phyloP scores from a whole-genome alignment of 1,140 invertebrate species.

The Drosophila lowei region DNA sequence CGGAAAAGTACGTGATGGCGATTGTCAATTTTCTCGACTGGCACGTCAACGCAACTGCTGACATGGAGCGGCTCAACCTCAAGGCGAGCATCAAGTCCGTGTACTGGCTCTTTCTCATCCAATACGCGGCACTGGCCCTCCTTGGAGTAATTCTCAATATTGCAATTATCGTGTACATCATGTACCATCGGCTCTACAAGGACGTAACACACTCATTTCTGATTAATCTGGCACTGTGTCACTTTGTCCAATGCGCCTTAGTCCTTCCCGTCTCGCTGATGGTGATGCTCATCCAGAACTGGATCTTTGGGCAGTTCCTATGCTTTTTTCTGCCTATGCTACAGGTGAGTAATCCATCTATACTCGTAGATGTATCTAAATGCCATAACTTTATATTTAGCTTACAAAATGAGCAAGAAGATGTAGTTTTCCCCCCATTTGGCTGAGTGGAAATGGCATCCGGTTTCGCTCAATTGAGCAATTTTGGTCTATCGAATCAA shows the following conservation, averaged over 20 bases:
- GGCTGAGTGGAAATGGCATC: constrained; percentile 16
- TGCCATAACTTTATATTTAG: neutral
- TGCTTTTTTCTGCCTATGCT: constrained; percentile 90
- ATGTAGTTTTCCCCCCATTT: constrained; percentile 8
- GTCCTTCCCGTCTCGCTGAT: constrained; percentile 88
- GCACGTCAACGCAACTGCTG: constrained; percentile 64
- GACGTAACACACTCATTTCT: constrained; percentile 88
- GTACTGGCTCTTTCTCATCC: constrained; percentile 87
- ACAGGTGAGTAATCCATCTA: constrained; percentile 84
- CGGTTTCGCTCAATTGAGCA: constrained; percentile 38
- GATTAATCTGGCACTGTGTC: constrained; percentile 87
- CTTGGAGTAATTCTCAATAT: constrained; percentile 86
- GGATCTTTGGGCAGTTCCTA: constrained; percentile 89
- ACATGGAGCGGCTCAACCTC: constrained; percentile 66
- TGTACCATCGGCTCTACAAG: constrained; percentile 85
- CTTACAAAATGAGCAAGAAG: too few relatives aligned
- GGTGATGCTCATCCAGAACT: constrained; percentile 88
- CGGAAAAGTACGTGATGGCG: constrained; percentile 73
- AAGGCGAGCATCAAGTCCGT: constrained; percentile 84
- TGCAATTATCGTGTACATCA: constrained; percentile 86
- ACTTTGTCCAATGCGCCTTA: constrained; percentile 87
- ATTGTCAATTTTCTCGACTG: constrained; percentile 70
- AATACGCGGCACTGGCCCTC: constrained; percentile 86
- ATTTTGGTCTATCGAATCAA: neutral
- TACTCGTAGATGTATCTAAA: too few relatives aligned